A percentile compares a stretch with the other conserved stretches of the same genome.
phyloP scores from a whole-genome alignment of 2,113 vertebrate genomes.

The Trichechus manatus region DNA sequence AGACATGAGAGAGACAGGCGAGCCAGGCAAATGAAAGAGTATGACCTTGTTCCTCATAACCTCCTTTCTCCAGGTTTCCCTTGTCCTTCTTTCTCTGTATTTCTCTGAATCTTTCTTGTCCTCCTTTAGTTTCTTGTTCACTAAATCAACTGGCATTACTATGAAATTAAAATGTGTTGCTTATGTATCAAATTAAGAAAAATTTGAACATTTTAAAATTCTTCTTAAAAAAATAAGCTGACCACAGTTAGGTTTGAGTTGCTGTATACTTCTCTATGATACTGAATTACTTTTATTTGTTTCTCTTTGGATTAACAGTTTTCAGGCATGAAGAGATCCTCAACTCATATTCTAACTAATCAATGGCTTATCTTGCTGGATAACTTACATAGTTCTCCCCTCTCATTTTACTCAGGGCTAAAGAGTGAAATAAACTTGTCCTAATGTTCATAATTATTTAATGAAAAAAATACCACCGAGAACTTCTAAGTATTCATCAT shows the following conservation, averaged over 20 bases:
- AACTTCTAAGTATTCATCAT: background rate
- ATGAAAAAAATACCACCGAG: background rate
- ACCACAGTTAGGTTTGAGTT: background rate
- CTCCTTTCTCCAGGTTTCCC: background rate
- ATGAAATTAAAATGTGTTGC: background rate
- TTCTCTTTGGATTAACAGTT: background rate
- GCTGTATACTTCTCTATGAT: background rate
- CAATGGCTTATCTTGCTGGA: background rate
- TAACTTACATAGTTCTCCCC: background rate
- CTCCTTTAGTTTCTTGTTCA: background rate
- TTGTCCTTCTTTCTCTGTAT: background rate
- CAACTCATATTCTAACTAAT: background rate
- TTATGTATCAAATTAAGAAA: background rate
- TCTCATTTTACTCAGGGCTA: background rate
- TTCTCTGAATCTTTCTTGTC: background rate
- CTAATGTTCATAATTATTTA: background rate
- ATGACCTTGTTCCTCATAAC: background rate
- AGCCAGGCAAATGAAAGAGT: background rate
- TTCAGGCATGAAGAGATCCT: background rate
- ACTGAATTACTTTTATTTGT: background rate
- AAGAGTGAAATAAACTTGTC: background rate
- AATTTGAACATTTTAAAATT: background rate
- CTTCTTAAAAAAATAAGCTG: background rate
- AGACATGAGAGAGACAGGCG: background rate
- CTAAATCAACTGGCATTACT: background rate